phyloP scores from a whole-genome alignment of 1,140 invertebrate genomes.

The Varroa destructor region DNA sequence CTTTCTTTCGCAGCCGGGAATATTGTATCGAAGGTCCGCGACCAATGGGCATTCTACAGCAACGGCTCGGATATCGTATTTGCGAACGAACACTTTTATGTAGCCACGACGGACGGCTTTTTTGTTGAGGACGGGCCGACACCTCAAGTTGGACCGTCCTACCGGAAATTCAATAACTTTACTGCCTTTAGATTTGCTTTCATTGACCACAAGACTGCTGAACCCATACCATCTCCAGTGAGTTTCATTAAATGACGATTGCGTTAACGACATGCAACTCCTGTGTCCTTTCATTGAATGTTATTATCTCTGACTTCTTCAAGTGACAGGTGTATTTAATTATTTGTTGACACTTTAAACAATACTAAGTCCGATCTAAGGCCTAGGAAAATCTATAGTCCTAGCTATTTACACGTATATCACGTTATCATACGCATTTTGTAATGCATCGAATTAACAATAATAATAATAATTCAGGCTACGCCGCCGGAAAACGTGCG shows the following conservation, averaged over 20 bases:
- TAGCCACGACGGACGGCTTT: conserved; percentile 1
- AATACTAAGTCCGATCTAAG: no score
- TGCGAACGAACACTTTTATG: conserved; percentile 3
- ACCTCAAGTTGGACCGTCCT: neutral
- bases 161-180: neutral
- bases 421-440: no score
- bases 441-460: no score
- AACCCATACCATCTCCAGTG: neutral
- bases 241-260: neutral
- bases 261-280: no score
- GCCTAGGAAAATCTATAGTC: no score
- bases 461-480: neutral
- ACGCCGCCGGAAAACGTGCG: conserved; percentile 23
- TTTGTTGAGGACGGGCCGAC: neutral
- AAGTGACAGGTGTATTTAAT: no score
- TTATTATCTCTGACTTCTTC: no score
- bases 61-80: conserved; percentile 4
- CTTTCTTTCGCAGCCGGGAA: conserved; percentile 7
- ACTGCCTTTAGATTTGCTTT: conserved; percentile 8
- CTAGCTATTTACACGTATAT: no score
- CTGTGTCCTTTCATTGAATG: no score
- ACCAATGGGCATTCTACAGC: conserved; percentile 13
- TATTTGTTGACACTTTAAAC: no score
- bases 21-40: neutral
- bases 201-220: conserved; percentile 11